phyloP scores from a whole-genome alignment of 2,113 vertebrate species.

The Grammomys surdaster region DNA sequence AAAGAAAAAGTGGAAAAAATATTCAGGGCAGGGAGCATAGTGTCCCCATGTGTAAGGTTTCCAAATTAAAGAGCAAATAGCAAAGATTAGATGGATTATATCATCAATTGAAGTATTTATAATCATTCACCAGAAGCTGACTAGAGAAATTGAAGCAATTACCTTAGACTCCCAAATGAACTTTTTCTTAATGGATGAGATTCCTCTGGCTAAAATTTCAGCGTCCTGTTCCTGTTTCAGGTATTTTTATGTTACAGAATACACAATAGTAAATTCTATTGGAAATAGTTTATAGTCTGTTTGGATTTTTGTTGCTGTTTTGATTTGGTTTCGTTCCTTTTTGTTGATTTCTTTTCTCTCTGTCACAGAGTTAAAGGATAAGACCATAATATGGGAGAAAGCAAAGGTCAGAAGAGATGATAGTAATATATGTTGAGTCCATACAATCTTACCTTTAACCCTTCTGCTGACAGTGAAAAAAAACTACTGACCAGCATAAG shows the following conservation, averaged over 20 bases:
- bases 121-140: neutral
- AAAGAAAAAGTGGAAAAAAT: neutral
- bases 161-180: neutral
- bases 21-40: neutral
- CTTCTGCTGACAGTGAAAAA: neutral
- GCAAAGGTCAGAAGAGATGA: too few relatives aligned
- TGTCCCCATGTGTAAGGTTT: neutral
- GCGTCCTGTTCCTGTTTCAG: neutral
- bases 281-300: neutral
- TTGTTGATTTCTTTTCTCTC: neutral
- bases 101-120: neutral
- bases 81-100: neutral
- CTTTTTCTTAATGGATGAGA: neutral
- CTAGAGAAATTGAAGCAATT: neutral
- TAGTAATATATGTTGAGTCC: too few relatives aligned
- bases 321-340: neutral
- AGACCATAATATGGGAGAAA: too few relatives aligned
- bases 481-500: too few relatives aligned
- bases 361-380: neutral
- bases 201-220: neutral
- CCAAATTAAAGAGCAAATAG: neutral
- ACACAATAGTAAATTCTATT: neutral
- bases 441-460: neutral
- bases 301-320: neutral
- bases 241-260: neutral